A percentile compares a stretch with the other conserved stretches of the same genome.
These are phyloP conservation scores for Papilio gigon DNA, from an alignment of 2,888 invertebrate genomes.

Conservation along the genomic window DNA sequence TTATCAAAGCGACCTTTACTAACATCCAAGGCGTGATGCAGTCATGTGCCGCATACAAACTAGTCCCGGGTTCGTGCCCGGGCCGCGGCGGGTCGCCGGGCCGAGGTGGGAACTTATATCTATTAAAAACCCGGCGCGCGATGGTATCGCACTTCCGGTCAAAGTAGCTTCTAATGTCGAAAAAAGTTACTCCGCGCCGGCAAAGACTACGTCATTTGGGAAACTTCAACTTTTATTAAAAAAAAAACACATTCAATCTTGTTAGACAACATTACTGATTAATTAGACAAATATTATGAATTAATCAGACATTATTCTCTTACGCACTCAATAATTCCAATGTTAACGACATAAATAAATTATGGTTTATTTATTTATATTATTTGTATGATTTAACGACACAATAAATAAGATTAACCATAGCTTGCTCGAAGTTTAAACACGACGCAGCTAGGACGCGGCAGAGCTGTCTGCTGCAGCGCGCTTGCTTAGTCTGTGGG, in stretches of 20 bases:
- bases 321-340: neutral
- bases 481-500: conserved; percentile 54
- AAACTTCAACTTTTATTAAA: conserved; percentile 35
- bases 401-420: no score
- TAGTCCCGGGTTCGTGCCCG: conserved; percentile 14
- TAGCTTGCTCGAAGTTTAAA: no score
- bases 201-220: conserved; percentile 60
- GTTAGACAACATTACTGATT: no score
- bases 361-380: no score
- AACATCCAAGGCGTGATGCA: conserved; percentile 22
- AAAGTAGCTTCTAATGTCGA: conserved; percentile 63
- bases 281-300: no score
- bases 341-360: no score
- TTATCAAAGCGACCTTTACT: neutral
- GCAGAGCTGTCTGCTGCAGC: no score
- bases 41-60: conserved; percentile 17
- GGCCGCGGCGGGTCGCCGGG: conserved; percentile 5
- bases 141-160: conserved; percentile 78
- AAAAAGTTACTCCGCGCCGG: conserved; percentile 64
- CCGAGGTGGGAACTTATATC: conserved; percentile 41
- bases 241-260: neutral
- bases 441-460: no score
- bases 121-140: conserved; percentile 64
- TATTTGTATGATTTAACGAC: neutral
- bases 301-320: no score